These are phyloP conservation scores for Xenus cinereus DNA, from an alignment of 2,113 vertebrate genomes.

Conservation along the genomic window DNA sequence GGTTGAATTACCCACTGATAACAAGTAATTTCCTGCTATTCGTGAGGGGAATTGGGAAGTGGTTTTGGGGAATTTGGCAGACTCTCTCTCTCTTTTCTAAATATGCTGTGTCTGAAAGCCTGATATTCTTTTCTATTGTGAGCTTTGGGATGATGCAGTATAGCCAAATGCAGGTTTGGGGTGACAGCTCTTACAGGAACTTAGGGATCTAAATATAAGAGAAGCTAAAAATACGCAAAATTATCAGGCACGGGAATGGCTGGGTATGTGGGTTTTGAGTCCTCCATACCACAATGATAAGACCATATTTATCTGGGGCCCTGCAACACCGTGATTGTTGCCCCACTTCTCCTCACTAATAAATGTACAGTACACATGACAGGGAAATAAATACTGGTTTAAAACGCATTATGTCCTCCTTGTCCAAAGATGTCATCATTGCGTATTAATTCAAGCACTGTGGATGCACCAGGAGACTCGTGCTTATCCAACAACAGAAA, in stretches of 20 bases:
- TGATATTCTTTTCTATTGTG: constrained; percentile 39
- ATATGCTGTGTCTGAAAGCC: constrained; percentile 60
- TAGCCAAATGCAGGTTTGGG: constrained; percentile 39
- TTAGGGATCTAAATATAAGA: constrained; percentile 47
- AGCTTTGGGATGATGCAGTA: constrained; percentile 32
- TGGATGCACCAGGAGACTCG: constrained; percentile 13
- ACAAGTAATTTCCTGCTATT: constrained; percentile 71
- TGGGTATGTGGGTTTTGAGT: constrained; percentile 44
- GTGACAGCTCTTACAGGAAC: constrained; percentile 27
- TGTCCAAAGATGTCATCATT: constrained; percentile 51
- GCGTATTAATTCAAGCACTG: not conserved
- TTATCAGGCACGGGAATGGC: not conserved
- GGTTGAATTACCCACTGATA: constrained; percentile 59
- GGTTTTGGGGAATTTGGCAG: constrained; percentile 69
- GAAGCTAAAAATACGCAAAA: constrained; percentile 59
- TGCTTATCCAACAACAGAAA: constrained; percentile 15
- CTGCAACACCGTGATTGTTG: not conserved
- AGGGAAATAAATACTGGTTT: constrained; percentile 52
- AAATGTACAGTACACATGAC: constrained; percentile 2
- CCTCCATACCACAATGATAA: not conserved
- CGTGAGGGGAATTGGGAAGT: constrained; percentile 63
- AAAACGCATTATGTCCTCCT: constrained; percentile 20
- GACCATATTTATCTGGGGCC: not conserved
- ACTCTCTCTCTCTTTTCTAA: constrained; percentile 51
- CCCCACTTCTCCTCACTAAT: constrained; percentile 47